Evolutionary conservation across 2,113 vertebrate genomes (phyloP).

Genomic region (Pachypanchax playfairii): DNA sequence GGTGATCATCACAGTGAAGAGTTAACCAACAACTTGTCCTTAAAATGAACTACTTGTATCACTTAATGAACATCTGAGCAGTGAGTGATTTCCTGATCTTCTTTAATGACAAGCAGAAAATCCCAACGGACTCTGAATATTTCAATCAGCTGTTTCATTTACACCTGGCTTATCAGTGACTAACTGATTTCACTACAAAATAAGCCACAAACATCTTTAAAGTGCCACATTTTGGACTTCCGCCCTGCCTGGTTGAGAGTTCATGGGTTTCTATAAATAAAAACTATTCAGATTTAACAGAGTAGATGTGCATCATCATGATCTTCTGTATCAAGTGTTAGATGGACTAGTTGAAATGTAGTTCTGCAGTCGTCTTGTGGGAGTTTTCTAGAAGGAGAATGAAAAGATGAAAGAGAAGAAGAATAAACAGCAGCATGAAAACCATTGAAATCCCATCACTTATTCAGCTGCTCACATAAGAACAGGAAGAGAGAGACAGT

Average conservation of each 20-base stretch:
- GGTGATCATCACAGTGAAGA: no score
- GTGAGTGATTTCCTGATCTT: background rate
- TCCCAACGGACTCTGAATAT: background rate
- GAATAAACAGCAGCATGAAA: conserved; percentile 25
- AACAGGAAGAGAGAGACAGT: conserved; percentile 23
- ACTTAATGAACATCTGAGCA: background rate
- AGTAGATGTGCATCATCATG: no score
- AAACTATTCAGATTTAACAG: no score
- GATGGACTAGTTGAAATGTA: no score
- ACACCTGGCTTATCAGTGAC: background rate
- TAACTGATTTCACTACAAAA: background rate
- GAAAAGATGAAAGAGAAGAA: conserved; percentile 10
- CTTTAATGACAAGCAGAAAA: background rate
- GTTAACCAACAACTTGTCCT: no score
- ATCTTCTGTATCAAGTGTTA: no score
- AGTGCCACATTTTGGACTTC: background rate
- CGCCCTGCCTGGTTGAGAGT: no score
- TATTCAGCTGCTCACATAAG: conserved; percentile 40
- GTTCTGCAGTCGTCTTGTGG: background rate
- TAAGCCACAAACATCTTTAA: background rate
- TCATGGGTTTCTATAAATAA: no score
- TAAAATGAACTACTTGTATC: background rate
- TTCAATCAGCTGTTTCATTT: background rate
- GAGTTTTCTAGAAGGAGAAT: conserved; percentile 12
- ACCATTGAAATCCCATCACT: conserved; percentile 21